These are phyloP conservation scores for Vombatus ursinus DNA, from an alignment of 2,113 vertebrate species.

Conservation along the genomic window DNA sequence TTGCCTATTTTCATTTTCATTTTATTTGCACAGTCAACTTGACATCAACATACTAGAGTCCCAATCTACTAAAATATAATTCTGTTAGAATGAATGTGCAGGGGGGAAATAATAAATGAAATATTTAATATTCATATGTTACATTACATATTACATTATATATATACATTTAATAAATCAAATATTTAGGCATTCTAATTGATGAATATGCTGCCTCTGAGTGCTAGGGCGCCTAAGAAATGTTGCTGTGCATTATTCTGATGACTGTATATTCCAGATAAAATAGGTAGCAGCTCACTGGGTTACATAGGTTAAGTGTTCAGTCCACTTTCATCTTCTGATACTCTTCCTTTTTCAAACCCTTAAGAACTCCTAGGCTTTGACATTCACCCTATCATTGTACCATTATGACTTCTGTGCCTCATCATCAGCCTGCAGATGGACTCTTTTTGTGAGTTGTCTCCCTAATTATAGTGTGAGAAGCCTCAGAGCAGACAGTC, in stretches of 20 bases:
- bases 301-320: background rate
- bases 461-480: background rate
- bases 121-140: background rate
- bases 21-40: background rate
- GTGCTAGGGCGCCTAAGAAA: background rate
- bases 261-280: background rate
- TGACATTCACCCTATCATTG: background rate
- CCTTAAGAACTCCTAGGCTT: background rate
- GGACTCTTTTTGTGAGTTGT: background rate
- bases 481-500: background rate
- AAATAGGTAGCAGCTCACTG: background rate
- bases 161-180: background rate
- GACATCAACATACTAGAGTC: background rate
- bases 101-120: background rate
- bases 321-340: background rate
- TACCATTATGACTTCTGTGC: background rate
- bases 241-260: background rate
- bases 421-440: background rate
- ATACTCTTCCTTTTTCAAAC: background rate
- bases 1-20: background rate
- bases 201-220: background rate
- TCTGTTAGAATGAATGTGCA: background rate
- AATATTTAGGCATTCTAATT: background rate
- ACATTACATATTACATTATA: too few species aligned
- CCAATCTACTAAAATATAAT: background rate